Percentiles rank a stretch among this genome's conserved stretches.
Evolutionary conservation across 2,113 vertebrate species (phyloP).

Genomic region (Nansenia antarctica): DNA sequence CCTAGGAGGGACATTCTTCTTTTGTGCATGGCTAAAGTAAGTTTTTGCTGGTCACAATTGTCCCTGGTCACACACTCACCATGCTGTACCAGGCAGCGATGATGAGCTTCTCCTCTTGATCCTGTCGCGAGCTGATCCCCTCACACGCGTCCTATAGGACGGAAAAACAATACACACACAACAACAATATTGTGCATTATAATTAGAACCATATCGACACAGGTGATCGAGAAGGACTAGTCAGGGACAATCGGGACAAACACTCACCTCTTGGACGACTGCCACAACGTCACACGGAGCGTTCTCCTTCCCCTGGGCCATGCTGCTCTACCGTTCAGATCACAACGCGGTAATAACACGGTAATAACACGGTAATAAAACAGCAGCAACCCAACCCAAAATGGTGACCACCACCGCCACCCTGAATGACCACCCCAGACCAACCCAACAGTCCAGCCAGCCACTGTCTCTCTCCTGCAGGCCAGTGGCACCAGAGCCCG

Average conservation of each 20-base stretch:
- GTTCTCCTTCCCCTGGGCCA: conserved; percentile 70
- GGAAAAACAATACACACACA: background rate
- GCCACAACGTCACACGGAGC: conserved; percentile 68
- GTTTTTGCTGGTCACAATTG: background rate
- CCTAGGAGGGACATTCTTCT: background rate
- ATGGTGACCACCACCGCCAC: background rate
- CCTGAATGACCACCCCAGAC: conserved; percentile 3
- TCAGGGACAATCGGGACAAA: background rate
- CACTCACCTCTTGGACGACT: conserved; percentile 75
- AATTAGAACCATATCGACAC: background rate
- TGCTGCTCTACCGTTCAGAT: conserved; percentile 62
- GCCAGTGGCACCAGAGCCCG: too few relatives aligned
- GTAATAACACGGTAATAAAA: background rate
- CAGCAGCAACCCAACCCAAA: background rate
- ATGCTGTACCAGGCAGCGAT: conserved; percentile 83
- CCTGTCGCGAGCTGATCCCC: conserved; percentile 65
- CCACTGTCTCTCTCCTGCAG: background rate
- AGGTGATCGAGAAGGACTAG: background rate
- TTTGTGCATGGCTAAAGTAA: background rate
- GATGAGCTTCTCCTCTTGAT: conserved; percentile 78
- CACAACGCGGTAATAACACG: background rate
- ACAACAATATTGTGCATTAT: background rate
- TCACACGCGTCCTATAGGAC: conserved; percentile 65
- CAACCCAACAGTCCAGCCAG: background rate
- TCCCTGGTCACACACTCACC: conserved; percentile 60